Percentiles rank a stretch among this genome's conserved stretches.
Evolutionary conservation across 2,888 invertebrate species (phyloP).

Genomic region (Nycteola revayana): DNA sequence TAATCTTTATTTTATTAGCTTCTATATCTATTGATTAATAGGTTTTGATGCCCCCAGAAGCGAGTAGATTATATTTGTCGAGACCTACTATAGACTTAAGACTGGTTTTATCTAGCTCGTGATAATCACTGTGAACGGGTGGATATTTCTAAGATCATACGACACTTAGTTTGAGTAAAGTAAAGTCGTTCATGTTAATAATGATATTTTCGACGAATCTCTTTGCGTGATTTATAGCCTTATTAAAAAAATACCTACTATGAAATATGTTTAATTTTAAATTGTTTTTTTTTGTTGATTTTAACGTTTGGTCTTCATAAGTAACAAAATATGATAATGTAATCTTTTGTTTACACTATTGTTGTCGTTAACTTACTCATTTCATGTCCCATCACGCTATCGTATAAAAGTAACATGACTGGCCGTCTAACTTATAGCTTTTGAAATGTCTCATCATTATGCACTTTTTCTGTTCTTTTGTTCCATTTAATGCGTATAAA

Average conservation of each 20-base stretch:
- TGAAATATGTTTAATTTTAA: too few relatives aligned
- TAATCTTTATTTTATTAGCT: too few relatives aligned
- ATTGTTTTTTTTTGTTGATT: too few relatives aligned
- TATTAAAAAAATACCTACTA: too few relatives aligned
- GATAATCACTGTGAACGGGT: constrained; percentile 17
- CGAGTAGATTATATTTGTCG: constrained; percentile 20
- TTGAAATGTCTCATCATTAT: constrained; percentile 27
- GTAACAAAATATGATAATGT: too few relatives aligned
- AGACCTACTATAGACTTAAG: constrained; percentile 14
- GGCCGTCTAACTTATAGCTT: constrained; percentile 20
- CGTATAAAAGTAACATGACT: constrained; percentile 32
- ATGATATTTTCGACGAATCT: too few relatives aligned
- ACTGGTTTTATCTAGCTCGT: constrained; percentile 29
- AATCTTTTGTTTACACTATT: too few relatives aligned
- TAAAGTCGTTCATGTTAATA: too few relatives aligned
- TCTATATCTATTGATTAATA: too few relatives aligned
- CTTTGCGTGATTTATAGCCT: too few relatives aligned
- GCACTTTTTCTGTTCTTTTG: constrained; percentile 15
- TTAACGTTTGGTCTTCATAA: too few relatives aligned
- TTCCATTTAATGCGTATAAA: constrained; percentile 23
- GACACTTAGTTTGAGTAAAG: too few relatives aligned
- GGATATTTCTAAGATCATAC: constrained; percentile 19
- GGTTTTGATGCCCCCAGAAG: constrained; percentile 22
- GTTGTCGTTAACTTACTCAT: constrained; percentile 19
- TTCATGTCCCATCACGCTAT: constrained; percentile 42